A percentile compares a stretch with the other conserved stretches of the same genome.
Conservation (phyloP, 2,888 invertebrate genomes). For the Homarus gammarus region DNA sequence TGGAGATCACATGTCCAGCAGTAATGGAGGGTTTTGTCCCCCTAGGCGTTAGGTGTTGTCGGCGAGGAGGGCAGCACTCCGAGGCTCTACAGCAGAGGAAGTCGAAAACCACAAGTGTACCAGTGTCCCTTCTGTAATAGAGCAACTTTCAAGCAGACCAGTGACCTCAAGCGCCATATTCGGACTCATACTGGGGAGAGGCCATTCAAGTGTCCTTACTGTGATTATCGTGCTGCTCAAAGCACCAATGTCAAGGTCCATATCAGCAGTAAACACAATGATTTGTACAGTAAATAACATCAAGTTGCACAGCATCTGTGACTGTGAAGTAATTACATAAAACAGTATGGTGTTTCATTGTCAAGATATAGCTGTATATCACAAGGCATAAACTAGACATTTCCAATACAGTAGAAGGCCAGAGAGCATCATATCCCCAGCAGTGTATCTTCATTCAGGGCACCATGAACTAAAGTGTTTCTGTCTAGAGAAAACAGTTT, state of each 20-base stretch:
- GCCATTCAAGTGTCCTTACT: conserved; percentile 70
- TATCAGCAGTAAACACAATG: conserved; percentile 50
- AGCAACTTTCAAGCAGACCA: conserved; percentile 75
- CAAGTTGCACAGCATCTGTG: not conserved
- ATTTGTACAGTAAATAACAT: conserved; percentile 18
- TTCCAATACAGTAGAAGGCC: too few relatives aligned
- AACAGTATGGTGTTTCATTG: too few relatives aligned
- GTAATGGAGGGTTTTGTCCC: conserved; percentile 69
- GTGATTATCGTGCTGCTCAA: conserved; percentile 67
- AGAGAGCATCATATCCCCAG: too few relatives aligned
- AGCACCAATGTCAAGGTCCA: conserved; percentile 66
- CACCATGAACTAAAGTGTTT: too few relatives aligned
- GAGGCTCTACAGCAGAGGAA: conserved; percentile 60
- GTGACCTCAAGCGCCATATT: conserved; percentile 75
- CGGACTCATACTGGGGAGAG: conserved; percentile 75
- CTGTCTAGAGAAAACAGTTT: too few relatives aligned
- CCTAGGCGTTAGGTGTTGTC: conserved; percentile 61
- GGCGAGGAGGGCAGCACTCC: conserved; percentile 61
- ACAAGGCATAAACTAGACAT: too few relatives aligned
- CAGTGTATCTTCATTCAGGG: too few relatives aligned
- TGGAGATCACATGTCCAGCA: conserved; percentile 13
- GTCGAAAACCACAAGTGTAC: conserved; percentile 56
- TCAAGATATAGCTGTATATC: too few relatives aligned
- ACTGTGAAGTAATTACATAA: not conserved
- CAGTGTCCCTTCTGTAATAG: conserved; percentile 73